Evolutionary conservation across 2,797 vertebrate genomes (phyloP).

Genomic region (Lepus townsendii): DNA sequence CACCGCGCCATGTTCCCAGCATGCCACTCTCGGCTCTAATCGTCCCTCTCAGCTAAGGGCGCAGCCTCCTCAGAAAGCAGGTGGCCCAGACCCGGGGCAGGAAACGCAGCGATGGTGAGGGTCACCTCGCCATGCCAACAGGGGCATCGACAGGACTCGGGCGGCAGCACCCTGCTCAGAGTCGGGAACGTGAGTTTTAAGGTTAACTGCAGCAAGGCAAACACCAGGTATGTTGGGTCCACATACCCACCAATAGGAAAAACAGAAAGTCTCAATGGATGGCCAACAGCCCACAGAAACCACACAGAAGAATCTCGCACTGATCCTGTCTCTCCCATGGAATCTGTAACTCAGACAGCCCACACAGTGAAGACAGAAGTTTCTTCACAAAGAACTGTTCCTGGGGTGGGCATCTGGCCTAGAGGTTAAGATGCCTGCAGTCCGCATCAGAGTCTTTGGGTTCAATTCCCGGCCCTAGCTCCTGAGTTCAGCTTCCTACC

Average conservation of each 20-base stretch:
- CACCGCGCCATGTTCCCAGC: accelerated
- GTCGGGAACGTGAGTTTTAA: background rate
- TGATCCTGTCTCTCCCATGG: background rate
- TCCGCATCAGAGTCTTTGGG: too few relatives aligned
- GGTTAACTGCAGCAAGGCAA: too few relatives aligned
- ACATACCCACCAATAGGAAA: background rate
- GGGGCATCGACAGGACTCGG: background rate
- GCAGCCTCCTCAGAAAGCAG: too few relatives aligned
- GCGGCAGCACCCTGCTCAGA: too few relatives aligned
- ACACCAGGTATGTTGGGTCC: background rate
- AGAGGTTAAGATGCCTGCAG: too few relatives aligned
- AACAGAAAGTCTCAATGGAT: too few relatives aligned
- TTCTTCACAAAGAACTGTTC: background rate
- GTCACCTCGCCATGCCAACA: background rate
- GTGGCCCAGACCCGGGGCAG: background rate
- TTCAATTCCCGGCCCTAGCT: too few relatives aligned
- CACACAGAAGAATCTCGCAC: too few relatives aligned
- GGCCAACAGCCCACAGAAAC: background rate
- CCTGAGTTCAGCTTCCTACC: too few relatives aligned
- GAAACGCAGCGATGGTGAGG: background rate
- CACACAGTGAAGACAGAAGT: background rate
- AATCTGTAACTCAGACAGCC: background rate
- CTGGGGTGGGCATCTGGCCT: too few relatives aligned
- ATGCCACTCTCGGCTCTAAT: accelerated
- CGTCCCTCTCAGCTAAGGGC: too few relatives aligned